phyloP scores from a whole-genome alignment of 2,888 invertebrate genomes.

The Crocallis elinguaria region DNA sequence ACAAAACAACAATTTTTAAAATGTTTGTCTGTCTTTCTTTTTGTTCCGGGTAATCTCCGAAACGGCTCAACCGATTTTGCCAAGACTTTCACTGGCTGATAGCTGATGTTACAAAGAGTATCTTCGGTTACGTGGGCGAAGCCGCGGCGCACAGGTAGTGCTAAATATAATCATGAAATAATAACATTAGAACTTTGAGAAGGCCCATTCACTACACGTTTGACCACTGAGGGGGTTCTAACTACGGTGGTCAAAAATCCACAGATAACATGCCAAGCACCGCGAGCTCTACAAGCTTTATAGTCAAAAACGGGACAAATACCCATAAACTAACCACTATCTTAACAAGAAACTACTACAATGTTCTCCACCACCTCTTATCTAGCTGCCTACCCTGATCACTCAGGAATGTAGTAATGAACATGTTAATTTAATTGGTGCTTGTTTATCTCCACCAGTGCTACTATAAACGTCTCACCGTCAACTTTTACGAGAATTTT shows the following conservation, averaged over 20 bases:
- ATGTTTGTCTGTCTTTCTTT: no score
- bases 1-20: no score
- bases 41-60: no score
- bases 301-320: conserved; percentile 4
- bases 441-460: conserved; percentile 56
- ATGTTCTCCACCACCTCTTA: conserved; percentile 16
- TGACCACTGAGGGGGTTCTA: no score
- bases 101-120: no score
- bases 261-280: background rate
- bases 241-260: background rate
- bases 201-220: no score
- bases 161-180: no score
- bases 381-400: conserved; percentile 8
- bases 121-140: no score
- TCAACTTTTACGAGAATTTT: conserved; percentile 45
- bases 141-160: no score
- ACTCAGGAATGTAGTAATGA: conserved; percentile 32
- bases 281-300: background rate
- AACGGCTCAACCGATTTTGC: no score
- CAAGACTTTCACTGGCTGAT: no score
- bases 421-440: conserved; percentile 60
- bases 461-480: conserved; percentile 51
- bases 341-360: conserved; percentile 20
- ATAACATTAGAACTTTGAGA: background rate
- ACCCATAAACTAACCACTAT: conserved; percentile 20